Percentiles rank a stretch among this genome's conserved stretches.
These are phyloP conservation scores for Limnephilus rhombicus DNA, from an alignment of 2,888 invertebrate genomes.

Conservation along the genomic window DNA sequence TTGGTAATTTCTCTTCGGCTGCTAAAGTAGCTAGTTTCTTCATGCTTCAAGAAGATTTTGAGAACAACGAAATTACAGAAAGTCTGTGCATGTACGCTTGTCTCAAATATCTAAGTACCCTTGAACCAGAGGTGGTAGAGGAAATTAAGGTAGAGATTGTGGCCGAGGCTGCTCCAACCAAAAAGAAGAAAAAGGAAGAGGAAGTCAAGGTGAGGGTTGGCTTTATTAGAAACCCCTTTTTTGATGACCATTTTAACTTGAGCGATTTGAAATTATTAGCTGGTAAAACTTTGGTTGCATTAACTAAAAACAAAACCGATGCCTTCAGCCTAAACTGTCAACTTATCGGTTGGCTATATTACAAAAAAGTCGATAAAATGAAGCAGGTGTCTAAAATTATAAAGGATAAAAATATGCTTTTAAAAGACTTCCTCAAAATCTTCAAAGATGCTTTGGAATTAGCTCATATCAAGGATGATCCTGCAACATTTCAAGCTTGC, in stretches of 20 bases:
- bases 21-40: constrained; percentile 86
- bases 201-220: constrained; percentile 86
- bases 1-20: constrained; percentile 83
- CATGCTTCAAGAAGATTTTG: constrained; percentile 94
- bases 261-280: constrained; percentile 83
- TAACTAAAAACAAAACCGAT: constrained; percentile 76
- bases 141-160: constrained; percentile 67
- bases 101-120: constrained; percentile 82
- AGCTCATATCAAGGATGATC: constrained; percentile 67
- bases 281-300: constrained; percentile 89
- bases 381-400: constrained; percentile 68
- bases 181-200: constrained; percentile 73
- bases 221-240: constrained; percentile 88
- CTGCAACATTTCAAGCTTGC: constrained; percentile 69
- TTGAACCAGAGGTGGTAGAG: constrained; percentile 69
- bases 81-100: constrained; percentile 86
- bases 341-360: constrained; percentile 82
- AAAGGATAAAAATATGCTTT: constrained; percentile 69
- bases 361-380: constrained; percentile 82
- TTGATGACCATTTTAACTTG: constrained; percentile 95
- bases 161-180: constrained; percentile 66
- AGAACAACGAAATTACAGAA: constrained; percentile 84
- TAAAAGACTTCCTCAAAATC: constrained; percentile 71
- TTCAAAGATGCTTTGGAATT: constrained; percentile 70
- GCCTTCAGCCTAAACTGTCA: constrained; percentile 78